Evolutionary conservation across 1,140 invertebrate genomes (phyloP).

Genomic region (Leptoteleia sp.): DNA sequence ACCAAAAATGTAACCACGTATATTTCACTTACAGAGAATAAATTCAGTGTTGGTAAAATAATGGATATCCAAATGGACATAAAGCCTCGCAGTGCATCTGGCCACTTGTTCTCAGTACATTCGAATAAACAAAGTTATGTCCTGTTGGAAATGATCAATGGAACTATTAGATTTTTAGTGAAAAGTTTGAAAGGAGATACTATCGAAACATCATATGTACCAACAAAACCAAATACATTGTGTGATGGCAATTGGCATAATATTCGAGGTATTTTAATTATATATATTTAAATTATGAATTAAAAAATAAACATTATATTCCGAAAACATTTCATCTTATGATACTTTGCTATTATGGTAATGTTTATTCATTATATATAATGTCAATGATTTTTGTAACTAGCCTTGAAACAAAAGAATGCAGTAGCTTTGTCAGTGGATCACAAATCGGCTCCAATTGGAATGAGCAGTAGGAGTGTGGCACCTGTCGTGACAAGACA

Average conservation of each 20-base stretch:
- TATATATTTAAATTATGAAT: no score
- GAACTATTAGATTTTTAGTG: slow-evolving; percentile 89
- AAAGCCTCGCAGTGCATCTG: slow-evolving; percentile 91
- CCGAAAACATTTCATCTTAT: no score
- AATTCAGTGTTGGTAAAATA: slow-evolving; percentile 88
- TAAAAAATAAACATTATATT: no score
- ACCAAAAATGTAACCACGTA: neutral
- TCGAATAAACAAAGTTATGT: slow-evolving; percentile 91
- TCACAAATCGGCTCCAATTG: slow-evolving; percentile 84
- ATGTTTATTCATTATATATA: no score
- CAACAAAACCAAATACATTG: slow-evolving; percentile 86
- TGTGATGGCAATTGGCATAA: slow-evolving; percentile 98
- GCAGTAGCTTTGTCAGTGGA: slow-evolving; percentile 91
- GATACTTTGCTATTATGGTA: neutral
- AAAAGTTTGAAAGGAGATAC: slow-evolving; percentile 90
- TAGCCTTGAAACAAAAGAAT: slow-evolving; percentile 92
- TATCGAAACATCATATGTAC: slow-evolving; percentile 87
- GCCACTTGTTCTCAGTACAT: slow-evolving; percentile 91
- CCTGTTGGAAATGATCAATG: slow-evolving; percentile 93
- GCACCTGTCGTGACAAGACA: slow-evolving; percentile 89
- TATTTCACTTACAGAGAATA: slow-evolving; percentile 80
- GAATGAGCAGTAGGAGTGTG: slow-evolving; percentile 85
- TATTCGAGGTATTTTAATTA: slow-evolving; percentile 86
- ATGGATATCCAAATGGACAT: slow-evolving; percentile 93
- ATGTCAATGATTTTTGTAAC: no score